Evolutionary conservation across 2,113 vertebrate genomes (phyloP).

Genomic region (Glaucomys volans): DNA sequence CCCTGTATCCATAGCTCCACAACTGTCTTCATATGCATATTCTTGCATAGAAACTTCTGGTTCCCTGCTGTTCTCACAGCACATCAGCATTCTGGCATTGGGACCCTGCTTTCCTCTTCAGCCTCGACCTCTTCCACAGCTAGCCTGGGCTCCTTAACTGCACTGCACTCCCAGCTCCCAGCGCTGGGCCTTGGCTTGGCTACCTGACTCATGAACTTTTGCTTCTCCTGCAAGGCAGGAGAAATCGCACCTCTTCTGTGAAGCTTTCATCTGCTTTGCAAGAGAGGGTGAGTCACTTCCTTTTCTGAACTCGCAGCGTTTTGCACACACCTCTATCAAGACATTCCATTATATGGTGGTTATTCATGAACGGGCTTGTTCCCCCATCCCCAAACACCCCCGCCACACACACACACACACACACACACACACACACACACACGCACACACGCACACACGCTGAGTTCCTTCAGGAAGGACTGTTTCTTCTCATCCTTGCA

Average conservation of each 20-base stretch:
- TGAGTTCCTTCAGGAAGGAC: neutral
- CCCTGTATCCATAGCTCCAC: neutral
- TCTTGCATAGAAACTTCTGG: neutral
- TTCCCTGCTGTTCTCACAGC: neutral
- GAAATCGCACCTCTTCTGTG: neutral
- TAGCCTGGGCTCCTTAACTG: neutral
- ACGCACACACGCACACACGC: too few relatives aligned
- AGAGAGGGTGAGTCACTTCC: neutral
- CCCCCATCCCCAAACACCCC: neutral
- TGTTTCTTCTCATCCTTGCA: too few relatives aligned
- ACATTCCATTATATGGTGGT: neutral
- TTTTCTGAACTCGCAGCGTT: neutral
- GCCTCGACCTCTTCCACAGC: rapidly evolving
- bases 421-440: too few relatives aligned
- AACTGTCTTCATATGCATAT: neutral
- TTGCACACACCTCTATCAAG: neutral
- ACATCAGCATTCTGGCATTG: too few relatives aligned
- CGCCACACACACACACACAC: too few relatives aligned
- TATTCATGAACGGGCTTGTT: neutral
- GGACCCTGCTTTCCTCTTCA: neutral
- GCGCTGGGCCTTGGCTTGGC: rapidly evolving
- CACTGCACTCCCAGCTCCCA: neutral
- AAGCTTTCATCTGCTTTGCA: neutral
- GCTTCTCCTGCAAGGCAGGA: neutral
- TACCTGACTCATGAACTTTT: rapidly evolving